A percentile compares a stretch with the other conserved stretches of the same genome.
phyloP scores from a whole-genome alignment of 2,113 vertebrate species.

The Cyprinodon variegatus region DNA sequence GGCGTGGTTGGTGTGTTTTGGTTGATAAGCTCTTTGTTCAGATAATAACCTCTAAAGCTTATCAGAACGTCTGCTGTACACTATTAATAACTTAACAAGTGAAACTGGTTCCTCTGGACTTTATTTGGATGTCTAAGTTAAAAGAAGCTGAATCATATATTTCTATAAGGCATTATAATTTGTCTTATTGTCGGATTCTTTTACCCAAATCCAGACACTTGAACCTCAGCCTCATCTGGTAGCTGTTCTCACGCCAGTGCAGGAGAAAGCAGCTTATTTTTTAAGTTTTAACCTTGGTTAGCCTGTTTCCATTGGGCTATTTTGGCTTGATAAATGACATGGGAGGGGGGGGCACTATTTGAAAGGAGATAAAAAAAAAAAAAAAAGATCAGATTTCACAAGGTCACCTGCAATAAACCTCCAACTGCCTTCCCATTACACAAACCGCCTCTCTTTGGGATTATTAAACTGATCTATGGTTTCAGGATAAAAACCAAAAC shows the following conservation, averaged over 20 bases:
- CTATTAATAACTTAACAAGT: neutral
- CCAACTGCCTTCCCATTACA: slow-evolving; percentile 17
- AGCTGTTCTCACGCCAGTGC: neutral
- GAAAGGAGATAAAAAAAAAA: slow-evolving; percentile 15
- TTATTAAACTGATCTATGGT: slow-evolving; percentile 54
- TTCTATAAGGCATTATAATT: neutral
- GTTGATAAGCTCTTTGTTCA: neutral
- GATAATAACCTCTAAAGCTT: neutral
- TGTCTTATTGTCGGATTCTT: neutral
- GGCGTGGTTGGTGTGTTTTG: neutral
- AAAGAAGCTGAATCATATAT: neutral
- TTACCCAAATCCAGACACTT: neutral
- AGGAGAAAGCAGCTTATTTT: neutral
- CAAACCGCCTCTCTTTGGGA: slow-evolving; percentile 14
- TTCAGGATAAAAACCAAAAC: slow-evolving; percentile 23
- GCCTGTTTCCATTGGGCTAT: neutral
- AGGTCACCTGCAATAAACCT: slow-evolving; percentile 46
- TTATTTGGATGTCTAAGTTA: neutral
- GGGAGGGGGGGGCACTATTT: neutral
- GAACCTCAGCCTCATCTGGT: neutral
- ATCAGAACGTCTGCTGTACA: neutral
- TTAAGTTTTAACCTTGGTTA: neutral
- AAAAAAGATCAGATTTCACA: neutral
- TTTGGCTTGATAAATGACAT: slow-evolving; percentile 14
- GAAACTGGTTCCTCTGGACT: neutral